Evolutionary conservation across 2,797 vertebrate species (phyloP).

Genomic region (Syngnathus acus): DNA sequence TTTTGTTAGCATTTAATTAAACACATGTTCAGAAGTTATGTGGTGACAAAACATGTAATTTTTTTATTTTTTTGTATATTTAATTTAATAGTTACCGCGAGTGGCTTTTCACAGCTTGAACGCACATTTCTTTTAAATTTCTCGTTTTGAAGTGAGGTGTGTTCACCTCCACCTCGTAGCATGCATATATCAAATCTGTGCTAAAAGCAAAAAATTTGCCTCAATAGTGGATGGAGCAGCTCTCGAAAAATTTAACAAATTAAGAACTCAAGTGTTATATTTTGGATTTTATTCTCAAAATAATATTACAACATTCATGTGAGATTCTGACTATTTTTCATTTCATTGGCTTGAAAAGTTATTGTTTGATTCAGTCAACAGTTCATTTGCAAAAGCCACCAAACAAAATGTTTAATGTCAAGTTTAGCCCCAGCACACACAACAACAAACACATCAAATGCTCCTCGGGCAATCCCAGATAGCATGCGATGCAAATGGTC

Average conservation of each 20-base stretch:
- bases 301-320: too few relatives aligned
- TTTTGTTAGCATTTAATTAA: neutral
- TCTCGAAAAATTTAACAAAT: too few relatives aligned
- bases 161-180: too few relatives aligned
- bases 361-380: neutral
- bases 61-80: too few relatives aligned
- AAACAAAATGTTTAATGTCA: neutral
- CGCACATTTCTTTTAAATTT: too few relatives aligned
- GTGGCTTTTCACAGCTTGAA: too few relatives aligned
- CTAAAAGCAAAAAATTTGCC: too few relatives aligned
- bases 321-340: neutral
- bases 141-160: too few relatives aligned
- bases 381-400: neutral
- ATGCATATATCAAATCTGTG: too few relatives aligned
- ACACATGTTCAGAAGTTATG: neutral
- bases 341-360: neutral
- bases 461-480: slow-evolving; percentile 10
- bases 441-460: neutral
- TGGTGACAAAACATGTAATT: neutral
- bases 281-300: neutral
- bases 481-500: slow-evolving; percentile 51
- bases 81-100: too few relatives aligned
- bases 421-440: neutral
- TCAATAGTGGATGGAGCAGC: too few relatives aligned
- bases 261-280: neutral